Percentiles rank a stretch among this genome's conserved stretches.
Conservation (phyloP, 2,888 invertebrate species). For the Phragmatobia fuliginosa region DNA sequence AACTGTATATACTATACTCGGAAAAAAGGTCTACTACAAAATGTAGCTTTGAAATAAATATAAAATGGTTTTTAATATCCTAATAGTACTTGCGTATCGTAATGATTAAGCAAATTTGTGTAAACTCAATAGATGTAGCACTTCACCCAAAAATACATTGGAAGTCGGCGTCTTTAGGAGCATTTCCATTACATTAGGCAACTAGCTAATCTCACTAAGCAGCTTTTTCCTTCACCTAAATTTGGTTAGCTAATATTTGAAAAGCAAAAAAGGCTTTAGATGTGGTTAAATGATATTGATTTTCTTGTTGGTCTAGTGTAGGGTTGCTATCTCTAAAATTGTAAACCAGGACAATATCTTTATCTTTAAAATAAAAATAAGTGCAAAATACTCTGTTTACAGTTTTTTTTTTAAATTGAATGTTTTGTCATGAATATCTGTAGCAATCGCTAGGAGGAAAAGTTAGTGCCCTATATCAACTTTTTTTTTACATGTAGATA, state of each 20-base stretch:
- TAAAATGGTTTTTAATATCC: conserved; percentile 38
- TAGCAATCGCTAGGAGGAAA: too few relatives aligned
- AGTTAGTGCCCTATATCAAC: too few relatives aligned
- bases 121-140: conserved; percentile 50
- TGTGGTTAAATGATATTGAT: conserved; percentile 66
- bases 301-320: too few relatives aligned
- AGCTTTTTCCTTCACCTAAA: conserved; percentile 56
- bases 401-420: too few relatives aligned
- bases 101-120: conserved; percentile 49
- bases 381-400: too few relatives aligned
- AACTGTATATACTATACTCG: neutral
- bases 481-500: too few relatives aligned
- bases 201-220: conserved; percentile 70
- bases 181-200: conserved; percentile 76
- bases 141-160: conserved; percentile 53
- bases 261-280: conserved; percentile 60
- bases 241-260: conserved; percentile 61
- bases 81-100: conserved; percentile 18
- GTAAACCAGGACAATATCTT: too few relatives aligned
- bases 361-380: too few relatives aligned
- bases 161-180: conserved; percentile 64
- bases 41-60: conserved; percentile 30
- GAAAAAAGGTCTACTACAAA: neutral
- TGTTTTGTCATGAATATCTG: too few relatives aligned
- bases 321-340: too few relatives aligned